Base-by-base conservation (phyloP, 2,797 vertebrate genomes). In the Zenarchopterus dispar region DNA sequence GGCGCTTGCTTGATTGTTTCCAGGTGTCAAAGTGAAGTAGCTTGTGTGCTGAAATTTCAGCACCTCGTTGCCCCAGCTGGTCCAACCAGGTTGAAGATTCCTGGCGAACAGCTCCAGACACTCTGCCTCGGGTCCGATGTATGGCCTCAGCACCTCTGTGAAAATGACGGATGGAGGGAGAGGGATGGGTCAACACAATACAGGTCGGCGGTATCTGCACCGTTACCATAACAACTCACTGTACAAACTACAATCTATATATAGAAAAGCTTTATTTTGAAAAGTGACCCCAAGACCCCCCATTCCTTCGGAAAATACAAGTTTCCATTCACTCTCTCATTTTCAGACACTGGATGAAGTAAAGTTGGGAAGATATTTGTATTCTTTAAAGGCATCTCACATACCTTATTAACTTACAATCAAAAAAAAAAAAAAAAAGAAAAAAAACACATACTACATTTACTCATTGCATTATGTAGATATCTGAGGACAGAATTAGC, bases 41-140 rank as follows among this genome's bases (percentile, higher is more conserved):
- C 93, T 94, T 11, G 88, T 22, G 16, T 96, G 96, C 83, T 99
- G 97, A 78, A 97, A 97, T 89, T 96, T 97, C 66, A 99, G 91
- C 70, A 97, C 98, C 87, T 99, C 97, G 1, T 99, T 99, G 77
- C 98, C 97, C 97, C 98, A 99, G 83, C 97, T 97, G 62, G 95
- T 97, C 97, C 97, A 99, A 22, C 95, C 96, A 0, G 95, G 94
- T 71, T 96, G 96, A 15, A 99, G 94, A 87, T 88, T 96, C 62
- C 96, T 93, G 73, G 98, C 97, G 85, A 99, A 99, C 84, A 99
- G 81, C 88, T 99, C 97, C 90, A 99, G 90, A 85, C 93, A 93
- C 60, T 91, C 71, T 9, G 90, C 92, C 42, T 90, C 90, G 21
- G 90, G 85, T 41, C 80, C 84, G 23, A 96, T 54, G 78, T 94